Evolutionary conservation across 92 coral and sea anemone genomes (phyloP).

Genomic region (Muricea muricata): DNA sequence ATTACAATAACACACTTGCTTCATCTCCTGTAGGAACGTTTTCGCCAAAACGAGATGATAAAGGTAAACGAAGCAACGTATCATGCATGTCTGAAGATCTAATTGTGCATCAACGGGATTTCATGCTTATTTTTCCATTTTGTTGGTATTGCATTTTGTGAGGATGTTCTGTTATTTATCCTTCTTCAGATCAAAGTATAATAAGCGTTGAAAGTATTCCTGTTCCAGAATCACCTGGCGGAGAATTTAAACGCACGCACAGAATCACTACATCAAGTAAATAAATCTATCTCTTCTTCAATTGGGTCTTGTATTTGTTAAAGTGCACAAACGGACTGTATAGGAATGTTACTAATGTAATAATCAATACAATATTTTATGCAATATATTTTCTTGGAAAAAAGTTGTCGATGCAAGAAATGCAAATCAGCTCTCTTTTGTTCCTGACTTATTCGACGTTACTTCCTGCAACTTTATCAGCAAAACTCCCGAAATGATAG

Average conservation of each 20-base stretch:
- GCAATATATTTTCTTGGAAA: too few species aligned
- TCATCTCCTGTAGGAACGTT: background rate
- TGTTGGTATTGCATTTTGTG: background rate
- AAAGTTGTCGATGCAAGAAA: too few species aligned
- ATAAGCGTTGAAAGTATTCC: slow-evolving; percentile 23
- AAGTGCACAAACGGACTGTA: too few species aligned
- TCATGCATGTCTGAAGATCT: background rate
- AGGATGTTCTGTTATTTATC: background rate
- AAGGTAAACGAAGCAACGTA: background rate
- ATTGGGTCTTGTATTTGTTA: too few species aligned
- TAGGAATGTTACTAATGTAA: too few species aligned
- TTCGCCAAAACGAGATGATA: slow-evolving; percentile 38
- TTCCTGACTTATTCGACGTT: too few species aligned
- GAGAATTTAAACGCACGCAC: slow-evolving; percentile 83
- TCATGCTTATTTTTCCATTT: background rate
- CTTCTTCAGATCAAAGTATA: slow-evolving; percentile 38
- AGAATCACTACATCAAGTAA: slow-evolving; percentile 89
- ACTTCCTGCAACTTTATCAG: too few species aligned
- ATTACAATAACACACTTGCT: background rate
- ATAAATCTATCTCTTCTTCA: too few species aligned
- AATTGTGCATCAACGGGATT: background rate
- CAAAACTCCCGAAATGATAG: too few species aligned
- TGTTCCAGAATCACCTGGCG: slow-evolving; percentile 56
- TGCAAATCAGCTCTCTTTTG: too few species aligned
- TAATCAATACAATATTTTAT: too few species aligned